phyloP scores from a whole-genome alignment of 2,797 vertebrate genomes.

The Scleropages formosus region DNA sequence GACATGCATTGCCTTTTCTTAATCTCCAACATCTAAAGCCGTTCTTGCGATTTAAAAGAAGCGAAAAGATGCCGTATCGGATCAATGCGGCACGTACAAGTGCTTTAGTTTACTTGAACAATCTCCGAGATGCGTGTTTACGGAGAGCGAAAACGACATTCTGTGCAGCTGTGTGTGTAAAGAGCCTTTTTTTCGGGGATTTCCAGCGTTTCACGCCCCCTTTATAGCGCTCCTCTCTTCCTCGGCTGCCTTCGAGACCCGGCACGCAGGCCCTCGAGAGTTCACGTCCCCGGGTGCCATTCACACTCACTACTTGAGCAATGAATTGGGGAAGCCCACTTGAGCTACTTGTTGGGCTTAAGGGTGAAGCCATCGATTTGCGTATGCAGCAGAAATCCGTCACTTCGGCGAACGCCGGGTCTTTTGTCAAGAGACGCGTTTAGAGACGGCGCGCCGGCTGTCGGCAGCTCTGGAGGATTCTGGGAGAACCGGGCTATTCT shows the following conservation, averaged over 20 bases:
- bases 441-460: not conserved
- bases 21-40: no score
- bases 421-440: not conserved
- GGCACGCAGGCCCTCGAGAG: not conserved
- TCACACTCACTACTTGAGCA: not conserved
- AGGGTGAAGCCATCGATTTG: conserved; percentile 30
- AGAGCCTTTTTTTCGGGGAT: not conserved
- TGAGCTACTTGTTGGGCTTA: conserved; percentile 12
- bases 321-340: conserved; percentile 31
- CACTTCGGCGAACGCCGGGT: not conserved
- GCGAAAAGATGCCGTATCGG: no score
- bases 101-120: no score
- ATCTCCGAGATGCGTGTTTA: not conserved
- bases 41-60: no score
- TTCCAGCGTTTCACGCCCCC: not conserved
- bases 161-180: not conserved
- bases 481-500: no score
- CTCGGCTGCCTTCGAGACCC: not conserved
- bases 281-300: not conserved
- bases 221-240: not conserved
- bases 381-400: conserved; percentile 13
- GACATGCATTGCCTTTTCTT: no score
- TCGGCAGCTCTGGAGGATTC: not conserved
- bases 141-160: not conserved
- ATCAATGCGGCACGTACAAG: no score